phyloP scores from a whole-genome alignment of 2,113 vertebrate genomes.

The Crypturellus undulatus region DNA sequence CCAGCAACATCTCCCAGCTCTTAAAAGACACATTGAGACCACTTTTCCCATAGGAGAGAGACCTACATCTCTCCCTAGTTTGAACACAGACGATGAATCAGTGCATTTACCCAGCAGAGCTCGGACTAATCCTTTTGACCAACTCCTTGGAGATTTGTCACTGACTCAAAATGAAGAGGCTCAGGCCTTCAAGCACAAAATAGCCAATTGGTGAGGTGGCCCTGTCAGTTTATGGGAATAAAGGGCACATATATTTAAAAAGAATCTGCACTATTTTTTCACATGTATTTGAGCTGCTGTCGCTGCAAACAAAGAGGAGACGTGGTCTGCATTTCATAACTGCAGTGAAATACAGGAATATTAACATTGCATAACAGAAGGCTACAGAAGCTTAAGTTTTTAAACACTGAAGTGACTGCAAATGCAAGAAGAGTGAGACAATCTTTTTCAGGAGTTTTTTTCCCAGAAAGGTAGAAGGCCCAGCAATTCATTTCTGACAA shows the following conservation, averaged over 20 bases:
- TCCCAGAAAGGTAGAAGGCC: background rate
- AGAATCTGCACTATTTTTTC: background rate
- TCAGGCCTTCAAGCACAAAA: background rate
- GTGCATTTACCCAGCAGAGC: background rate
- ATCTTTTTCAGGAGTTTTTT: background rate
- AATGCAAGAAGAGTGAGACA: background rate
- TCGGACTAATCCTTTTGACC: background rate
- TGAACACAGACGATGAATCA: background rate
- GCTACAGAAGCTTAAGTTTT: background rate
- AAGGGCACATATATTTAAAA: background rate
- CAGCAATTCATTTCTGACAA: conserved; percentile 35
- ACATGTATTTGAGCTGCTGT: background rate
- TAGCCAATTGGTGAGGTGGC: background rate
- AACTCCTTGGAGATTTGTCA: background rate
- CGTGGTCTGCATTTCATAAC: background rate
- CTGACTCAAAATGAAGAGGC: background rate
- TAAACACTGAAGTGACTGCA: background rate
- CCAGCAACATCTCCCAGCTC: background rate
- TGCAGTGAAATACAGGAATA: background rate
- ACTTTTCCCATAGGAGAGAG: background rate
- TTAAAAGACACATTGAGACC: background rate
- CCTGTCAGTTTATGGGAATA: background rate
- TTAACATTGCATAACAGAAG: background rate
- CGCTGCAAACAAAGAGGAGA: background rate
- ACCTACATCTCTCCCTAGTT: background rate